Evolutionary conservation across 1,140 invertebrate species (phyloP).

Genomic region (Magallana ariakensis): DNA sequence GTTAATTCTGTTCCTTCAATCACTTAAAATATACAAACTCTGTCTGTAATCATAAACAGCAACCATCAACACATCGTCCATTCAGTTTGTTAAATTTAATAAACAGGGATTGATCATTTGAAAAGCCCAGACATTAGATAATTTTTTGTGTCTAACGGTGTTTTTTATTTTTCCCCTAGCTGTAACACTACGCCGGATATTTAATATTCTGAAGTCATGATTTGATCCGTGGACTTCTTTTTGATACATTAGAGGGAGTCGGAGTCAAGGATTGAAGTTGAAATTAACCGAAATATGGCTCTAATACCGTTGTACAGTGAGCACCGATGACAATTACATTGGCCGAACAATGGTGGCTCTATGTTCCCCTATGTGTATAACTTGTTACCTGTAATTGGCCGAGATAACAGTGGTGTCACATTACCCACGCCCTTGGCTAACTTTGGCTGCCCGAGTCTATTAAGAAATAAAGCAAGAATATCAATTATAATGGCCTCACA

Average conservation of each 20-base stretch:
- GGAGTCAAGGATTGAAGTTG: conserved; percentile 15
- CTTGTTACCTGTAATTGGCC: conserved; percentile 34
- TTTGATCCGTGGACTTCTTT: conserved; percentile 5
- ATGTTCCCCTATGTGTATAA: conserved; percentile 6
- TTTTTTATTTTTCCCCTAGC: background rate
- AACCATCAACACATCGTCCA: background rate
- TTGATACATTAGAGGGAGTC: conserved; percentile 6
- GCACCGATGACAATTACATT: conserved; percentile 28
- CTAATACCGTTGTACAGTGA: background rate
- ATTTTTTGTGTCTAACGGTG: background rate
- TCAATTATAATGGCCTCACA: conserved; percentile 16
- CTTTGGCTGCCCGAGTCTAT: background rate
- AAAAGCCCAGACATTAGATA: background rate
- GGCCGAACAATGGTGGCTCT: conserved; percentile 8
- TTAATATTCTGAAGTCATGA: conserved; percentile 17
- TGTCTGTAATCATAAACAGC: background rate
- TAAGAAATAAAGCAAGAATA: background rate
- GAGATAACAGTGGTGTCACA: background rate
- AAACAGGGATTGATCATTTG: background rate
- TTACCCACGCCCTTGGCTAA: conserved; percentile 24
- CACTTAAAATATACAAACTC: background rate
- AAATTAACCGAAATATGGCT: conserved; percentile 34
- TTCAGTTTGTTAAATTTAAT: conserved; percentile 7
- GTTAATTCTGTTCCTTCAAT: background rate
- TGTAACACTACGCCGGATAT: conserved; percentile 13